Conservation (phyloP, 2,113 vertebrate genomes). For the Rissa tridactyla region DNA sequence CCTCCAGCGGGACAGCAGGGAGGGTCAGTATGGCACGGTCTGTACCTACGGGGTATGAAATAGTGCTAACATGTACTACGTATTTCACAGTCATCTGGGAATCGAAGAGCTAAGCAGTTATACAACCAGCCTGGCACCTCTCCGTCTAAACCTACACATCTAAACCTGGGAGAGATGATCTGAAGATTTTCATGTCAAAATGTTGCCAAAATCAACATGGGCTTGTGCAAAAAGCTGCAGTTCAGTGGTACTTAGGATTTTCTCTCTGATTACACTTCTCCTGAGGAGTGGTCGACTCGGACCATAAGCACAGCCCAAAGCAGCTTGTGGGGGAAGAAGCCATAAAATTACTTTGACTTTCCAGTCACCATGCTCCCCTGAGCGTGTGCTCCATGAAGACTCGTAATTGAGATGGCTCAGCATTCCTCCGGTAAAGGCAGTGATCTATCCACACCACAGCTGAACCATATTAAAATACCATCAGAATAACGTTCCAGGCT, state of each 20-base stretch:
- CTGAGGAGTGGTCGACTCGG: neutral
- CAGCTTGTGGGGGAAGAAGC: neutral
- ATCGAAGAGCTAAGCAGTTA: neutral
- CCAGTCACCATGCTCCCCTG: accelerated
- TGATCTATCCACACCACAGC: neutral
- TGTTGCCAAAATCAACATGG: neutral
- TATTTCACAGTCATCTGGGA: neutral
- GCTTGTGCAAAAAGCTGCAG: neutral
- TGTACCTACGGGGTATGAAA: neutral
- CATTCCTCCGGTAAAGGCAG: neutral
- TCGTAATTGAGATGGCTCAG: neutral
- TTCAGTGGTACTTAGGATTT: neutral
- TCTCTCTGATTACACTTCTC: neutral
- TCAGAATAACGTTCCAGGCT: neutral
- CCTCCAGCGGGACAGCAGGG: accelerated
- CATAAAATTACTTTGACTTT: neutral
- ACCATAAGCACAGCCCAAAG: neutral
- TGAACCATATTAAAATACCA: neutral
- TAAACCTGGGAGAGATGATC: neutral
- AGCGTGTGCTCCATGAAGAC: neutral
- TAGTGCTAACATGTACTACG: accelerated
- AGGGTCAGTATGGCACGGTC: neutral
- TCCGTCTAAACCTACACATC: neutral
- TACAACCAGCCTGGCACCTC: neutral
- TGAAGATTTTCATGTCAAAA: neutral